Evolutionary conservation across 2,888 invertebrate genomes (phyloP), one percentile per base, ranked within the genome.

Genomic region (Hydrotaea cyrtoneurina): DNA sequence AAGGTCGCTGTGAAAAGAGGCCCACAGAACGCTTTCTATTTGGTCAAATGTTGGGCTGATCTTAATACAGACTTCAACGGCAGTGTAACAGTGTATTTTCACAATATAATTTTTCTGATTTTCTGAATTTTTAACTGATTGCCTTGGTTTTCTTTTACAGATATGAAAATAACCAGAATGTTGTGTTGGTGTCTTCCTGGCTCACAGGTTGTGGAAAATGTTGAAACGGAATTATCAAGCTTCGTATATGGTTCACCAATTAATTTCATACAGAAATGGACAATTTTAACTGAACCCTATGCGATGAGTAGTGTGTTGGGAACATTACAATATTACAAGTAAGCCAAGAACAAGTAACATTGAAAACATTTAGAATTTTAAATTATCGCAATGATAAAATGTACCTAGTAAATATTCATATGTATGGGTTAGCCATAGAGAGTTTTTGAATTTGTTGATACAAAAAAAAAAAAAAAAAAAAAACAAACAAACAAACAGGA

Each of bases 191-290:
- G 89, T 98, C 99, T 94, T 99, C 99, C 99, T 93, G 99, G 99
- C 88, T 99, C 99, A 92, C 98, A 99, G 93, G 99, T 99, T 86
- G 99, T 99, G 87, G 99, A 99, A 93, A 99, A 99, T 93, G 98
- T 99, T 83, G 99, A 99, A 94, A 98, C 97, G 87, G 99, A 98
- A 93, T 98, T 98, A 93, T 97, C 98, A 87, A 95, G 97, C 90
- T 97, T 97, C 93, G 98, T 99, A 99, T 94, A 99, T 99, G 99
- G n/a, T n/a, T n/a, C n/a, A n/a, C n/a, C n/a, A n/a, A 99, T 99
- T 92, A 99, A 99, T 94, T 99, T 99, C 93, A 99, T 99, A 91
- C 98, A 98, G 94, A 99, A 99, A 94, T 95, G 99, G 89, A 99
- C 99, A 93, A 98, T 98, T 93, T 94, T 99, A 92, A 98, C 99